These are phyloP conservation scores for Cerceris rybyensis DNA, from an alignment of 2,888 invertebrate genomes.

Conservation along the genomic window DNA sequence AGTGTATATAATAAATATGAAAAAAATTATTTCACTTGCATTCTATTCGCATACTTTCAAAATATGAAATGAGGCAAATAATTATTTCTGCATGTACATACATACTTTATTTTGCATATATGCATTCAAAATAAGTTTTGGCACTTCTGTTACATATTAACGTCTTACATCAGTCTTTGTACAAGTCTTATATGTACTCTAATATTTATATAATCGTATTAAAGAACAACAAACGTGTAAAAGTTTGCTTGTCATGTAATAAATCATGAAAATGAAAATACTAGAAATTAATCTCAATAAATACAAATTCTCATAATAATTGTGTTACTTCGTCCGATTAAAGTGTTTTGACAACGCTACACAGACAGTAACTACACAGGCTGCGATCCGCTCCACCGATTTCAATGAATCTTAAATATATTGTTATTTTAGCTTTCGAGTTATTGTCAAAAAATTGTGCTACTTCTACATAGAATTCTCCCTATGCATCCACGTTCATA, in stretches of 20 bases:
- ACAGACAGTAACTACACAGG: too few relatives aligned
- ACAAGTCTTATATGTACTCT: slow-evolving; percentile 30
- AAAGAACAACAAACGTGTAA: slow-evolving; percentile 9
- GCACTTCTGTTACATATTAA: slow-evolving; percentile 52
- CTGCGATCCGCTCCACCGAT: too few relatives aligned
- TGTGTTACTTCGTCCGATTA: background rate
- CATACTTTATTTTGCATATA: slow-evolving; percentile 25
- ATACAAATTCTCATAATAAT: slow-evolving; percentile 8
- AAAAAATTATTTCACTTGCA: background rate
- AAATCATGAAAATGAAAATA: too few relatives aligned
- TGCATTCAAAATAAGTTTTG: slow-evolving; percentile 42
- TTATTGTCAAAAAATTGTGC: too few relatives aligned
- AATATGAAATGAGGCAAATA: slow-evolving; percentile 10
- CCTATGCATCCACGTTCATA: too few relatives aligned
- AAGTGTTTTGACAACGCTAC: slow-evolving; percentile 1
- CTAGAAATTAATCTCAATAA: background rate
- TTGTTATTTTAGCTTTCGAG: too few relatives aligned
- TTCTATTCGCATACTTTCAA: slow-evolving; percentile 11
- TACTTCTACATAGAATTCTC: too few relatives aligned
- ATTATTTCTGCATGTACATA: slow-evolving; percentile 7
- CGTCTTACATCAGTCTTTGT: slow-evolving; percentile 59
- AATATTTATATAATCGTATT: slow-evolving; percentile 5
- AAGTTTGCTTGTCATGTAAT: slow-evolving; percentile 6
- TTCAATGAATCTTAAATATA: too few relatives aligned
- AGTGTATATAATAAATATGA: slow-evolving; percentile 3